phyloP scores from a whole-genome alignment of 2,888 invertebrate species.

The Rhogogaster chlorosoma region DNA sequence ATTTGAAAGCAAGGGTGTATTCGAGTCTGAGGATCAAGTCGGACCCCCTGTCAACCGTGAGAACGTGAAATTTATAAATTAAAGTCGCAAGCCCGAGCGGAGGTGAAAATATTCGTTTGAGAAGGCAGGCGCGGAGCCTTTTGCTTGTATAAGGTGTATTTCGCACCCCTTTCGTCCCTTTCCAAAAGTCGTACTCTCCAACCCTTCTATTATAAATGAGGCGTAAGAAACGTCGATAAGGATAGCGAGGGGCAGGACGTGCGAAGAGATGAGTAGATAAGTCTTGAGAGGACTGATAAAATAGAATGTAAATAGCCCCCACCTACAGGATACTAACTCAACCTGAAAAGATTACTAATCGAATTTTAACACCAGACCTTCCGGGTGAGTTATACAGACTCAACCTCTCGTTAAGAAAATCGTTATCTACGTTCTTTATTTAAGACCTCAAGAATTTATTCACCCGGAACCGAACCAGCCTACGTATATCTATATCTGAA shows the following conservation, averaged over 20 bases:
- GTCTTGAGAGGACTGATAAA: conserved; percentile 20
- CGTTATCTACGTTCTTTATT: not conserved
- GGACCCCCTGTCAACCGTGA: not conserved
- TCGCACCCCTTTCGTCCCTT: conserved; percentile 12
- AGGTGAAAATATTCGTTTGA: not conserved
- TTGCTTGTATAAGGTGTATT: not conserved
- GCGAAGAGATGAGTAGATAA: conserved; percentile 29
- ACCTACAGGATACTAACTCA: conserved; percentile 12
- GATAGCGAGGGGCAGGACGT: not conserved
- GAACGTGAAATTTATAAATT: conserved; percentile 2
- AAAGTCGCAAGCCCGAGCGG: not conserved
- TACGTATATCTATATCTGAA: not conserved
- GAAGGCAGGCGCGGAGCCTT: not conserved
- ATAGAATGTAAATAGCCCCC: conserved; percentile 21
- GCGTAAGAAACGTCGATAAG: conserved; percentile 44
- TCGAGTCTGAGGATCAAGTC: not conserved
- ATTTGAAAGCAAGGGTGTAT: not conserved
- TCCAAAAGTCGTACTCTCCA: conserved; percentile 10
- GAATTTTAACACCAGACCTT: conserved; percentile 18
- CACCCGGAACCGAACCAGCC: not conserved
- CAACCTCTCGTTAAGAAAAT: conserved; percentile 25
- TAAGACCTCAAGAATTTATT: not conserved
- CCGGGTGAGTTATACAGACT: not conserved
- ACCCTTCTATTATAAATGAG: conserved; percentile 36
- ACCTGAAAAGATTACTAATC: conserved; percentile 33